Percentiles rank a stretch among this genome's conserved stretches.
Evolutionary conservation across 2,797 vertebrate species (phyloP).

Genomic region (Aphelocoma californica): DNA sequence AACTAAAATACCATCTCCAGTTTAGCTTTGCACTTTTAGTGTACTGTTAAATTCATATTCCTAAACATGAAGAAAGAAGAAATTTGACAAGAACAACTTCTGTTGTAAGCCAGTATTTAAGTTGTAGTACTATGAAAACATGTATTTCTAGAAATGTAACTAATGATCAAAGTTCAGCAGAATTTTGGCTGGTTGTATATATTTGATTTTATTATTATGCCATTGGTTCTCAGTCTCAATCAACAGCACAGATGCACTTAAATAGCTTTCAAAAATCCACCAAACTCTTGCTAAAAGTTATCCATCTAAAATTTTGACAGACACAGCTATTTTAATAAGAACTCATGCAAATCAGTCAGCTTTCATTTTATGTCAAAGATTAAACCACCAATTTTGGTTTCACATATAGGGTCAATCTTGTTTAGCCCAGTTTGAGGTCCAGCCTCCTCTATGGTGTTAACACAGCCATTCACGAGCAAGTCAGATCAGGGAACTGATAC

Average conservation of each 20-base stretch:
- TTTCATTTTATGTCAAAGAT: not conserved
- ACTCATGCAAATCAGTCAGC: not conserved
- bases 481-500: not conserved
- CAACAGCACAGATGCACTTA: not conserved
- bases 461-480: not conserved
- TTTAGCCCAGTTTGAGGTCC: not conserved
- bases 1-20: not conserved
- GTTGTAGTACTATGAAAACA: not conserved
- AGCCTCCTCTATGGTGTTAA: not conserved
- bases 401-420: not conserved
- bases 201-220: not conserved
- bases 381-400: not conserved
- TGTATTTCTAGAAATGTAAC: not conserved
- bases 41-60: not conserved
- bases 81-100: not conserved
- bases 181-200: not conserved
- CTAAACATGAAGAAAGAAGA: not conserved
- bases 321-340: not conserved
- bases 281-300: not conserved
- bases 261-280: not conserved
- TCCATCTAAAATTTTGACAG: not conserved
- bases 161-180: not conserved
- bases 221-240: not conserved
- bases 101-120: not conserved
- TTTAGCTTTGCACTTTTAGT: not conserved